Evolutionary conservation across 2,113 vertebrate genomes (phyloP).

Genomic region (Enhydra lutris): DNA sequence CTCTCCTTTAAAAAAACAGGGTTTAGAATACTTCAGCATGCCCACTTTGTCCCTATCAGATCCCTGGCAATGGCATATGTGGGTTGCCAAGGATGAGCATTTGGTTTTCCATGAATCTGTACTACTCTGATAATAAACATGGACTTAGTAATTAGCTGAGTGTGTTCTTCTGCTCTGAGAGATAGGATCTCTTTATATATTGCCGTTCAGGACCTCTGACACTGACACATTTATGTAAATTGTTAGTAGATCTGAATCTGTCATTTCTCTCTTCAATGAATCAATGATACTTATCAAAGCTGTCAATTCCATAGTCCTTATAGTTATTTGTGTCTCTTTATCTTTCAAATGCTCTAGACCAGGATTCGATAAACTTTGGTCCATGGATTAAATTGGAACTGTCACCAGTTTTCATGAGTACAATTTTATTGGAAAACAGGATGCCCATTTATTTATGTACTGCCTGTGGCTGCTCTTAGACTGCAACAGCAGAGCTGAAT

Average conservation of each 20-base stretch:
- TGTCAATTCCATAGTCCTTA: not conserved
- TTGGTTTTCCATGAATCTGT: not conserved
- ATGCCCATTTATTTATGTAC: not conserved
- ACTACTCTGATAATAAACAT: not conserved
- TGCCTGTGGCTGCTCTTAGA: not conserved
- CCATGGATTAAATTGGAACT: not conserved
- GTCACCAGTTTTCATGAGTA: not conserved
- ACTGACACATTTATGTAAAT: not conserved
- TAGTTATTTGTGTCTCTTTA: not conserved
- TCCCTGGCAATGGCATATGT: not conserved
- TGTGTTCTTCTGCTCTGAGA: not conserved
- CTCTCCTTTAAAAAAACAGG: not conserved
- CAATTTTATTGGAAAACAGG: not conserved
- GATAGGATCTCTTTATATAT: not conserved
- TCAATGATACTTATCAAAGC: not conserved
- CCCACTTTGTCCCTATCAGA: not conserved
- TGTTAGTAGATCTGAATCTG: not conserved
- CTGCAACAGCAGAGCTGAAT: not conserved
- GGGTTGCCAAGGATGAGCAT: not conserved
- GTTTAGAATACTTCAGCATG: not conserved
- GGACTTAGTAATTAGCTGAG: not conserved
- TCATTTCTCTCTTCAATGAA: not conserved
- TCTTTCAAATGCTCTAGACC: not conserved
- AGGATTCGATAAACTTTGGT: not conserved
- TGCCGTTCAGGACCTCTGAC: not conserved